Evolutionary conservation across 1,140 invertebrate genomes (phyloP), one percentile per base, ranked within the genome.

Genomic region (Himalopsyche phryganea): DNA sequence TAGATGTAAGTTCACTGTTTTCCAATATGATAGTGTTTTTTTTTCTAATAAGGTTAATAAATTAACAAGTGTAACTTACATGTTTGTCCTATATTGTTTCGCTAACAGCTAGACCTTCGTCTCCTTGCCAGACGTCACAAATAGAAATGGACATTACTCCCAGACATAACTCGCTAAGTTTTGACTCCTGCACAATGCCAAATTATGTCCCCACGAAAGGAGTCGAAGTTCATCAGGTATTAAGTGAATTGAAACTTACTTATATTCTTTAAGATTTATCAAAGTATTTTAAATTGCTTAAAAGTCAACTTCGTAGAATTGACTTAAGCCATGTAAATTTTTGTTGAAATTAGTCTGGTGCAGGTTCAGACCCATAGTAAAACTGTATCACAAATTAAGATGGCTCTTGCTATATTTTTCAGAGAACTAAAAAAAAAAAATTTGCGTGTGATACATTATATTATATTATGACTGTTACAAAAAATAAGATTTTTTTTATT

Each of bases 121-220:
- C 71, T 7, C 73, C 72, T 14, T 66, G 69, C 32, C 70, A 68
- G 44, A 67, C 47, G n/a, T 58, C 66, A 5, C 71, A 74, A 58
- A 84, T 84, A 50, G 82, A 85, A 73, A 79, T 85, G 70, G 83
- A 84, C 66, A 73, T 83, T 9, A 83, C 82, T 17, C 81, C 79
- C 6, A 75, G 83, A 59, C 82, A 83, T 50, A 82, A 80, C 60
- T 83, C 81, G 1, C 71, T 84, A 13, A 83, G 77, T 63, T 85
- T 85, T 69, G 82, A 85, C 64, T 78, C 83, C 6, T 80, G 79
- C 28, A 46, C 68, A 35, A 52, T 65, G 35, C 66, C 66, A 15
- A 80, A 83, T 69, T 80, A 85, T 61, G 77, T 78, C 42, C 87
- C 85, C 56, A 89, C 87, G 0, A 81, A 80, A 67, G 87, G 87